These are phyloP conservation scores for Neotragus pygmaeus DNA, from an alignment of 2,113 vertebrate species.

Conservation along the genomic window DNA sequence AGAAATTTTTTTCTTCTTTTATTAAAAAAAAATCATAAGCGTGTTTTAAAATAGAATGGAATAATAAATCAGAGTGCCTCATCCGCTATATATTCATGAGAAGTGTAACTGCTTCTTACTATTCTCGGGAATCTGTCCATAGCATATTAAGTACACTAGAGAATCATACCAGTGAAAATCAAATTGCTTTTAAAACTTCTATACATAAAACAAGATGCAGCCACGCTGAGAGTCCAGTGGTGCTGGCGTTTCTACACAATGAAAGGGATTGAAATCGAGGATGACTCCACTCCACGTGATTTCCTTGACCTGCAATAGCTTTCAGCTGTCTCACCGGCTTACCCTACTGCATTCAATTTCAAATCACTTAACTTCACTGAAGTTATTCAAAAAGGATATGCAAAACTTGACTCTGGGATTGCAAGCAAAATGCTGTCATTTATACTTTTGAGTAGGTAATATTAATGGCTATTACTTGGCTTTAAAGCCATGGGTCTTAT, in stretches of 20 bases:
- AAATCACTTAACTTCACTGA: constrained; percentile 67
- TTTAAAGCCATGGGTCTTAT: constrained; percentile 32
- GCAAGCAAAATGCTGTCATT: constrained; percentile 31
- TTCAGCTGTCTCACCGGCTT: constrained; percentile 30
- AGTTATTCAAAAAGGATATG: constrained; percentile 65
- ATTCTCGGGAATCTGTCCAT: constrained; percentile 62
- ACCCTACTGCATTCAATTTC: constrained; percentile 63
- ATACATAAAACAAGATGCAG: constrained; percentile 61
- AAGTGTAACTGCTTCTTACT: constrained; percentile 66
- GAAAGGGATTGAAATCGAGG: constrained; percentile 31
- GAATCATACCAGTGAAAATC: constrained; percentile 70
- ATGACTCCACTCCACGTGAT: constrained; percentile 14
- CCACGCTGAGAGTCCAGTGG: background rate
- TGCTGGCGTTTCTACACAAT: constrained; percentile 2
- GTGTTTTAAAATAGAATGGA: constrained; percentile 59
- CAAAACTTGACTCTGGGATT: constrained; percentile 34
- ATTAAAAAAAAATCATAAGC: background rate
- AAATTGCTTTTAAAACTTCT: constrained; percentile 70
- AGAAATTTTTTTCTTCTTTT: constrained; percentile 16
- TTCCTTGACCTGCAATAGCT: constrained; percentile 57
- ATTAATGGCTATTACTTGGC: background rate
- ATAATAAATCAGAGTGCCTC: constrained; percentile 65
- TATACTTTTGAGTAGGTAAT: constrained; percentile 44
- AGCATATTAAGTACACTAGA: constrained; percentile 73
- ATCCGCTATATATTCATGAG: constrained; percentile 71